Evolutionary conservation across 2,113 vertebrate species (phyloP), one percentile per base, ranked within the genome.

Genomic region (Pseudopipra pipra): DNA sequence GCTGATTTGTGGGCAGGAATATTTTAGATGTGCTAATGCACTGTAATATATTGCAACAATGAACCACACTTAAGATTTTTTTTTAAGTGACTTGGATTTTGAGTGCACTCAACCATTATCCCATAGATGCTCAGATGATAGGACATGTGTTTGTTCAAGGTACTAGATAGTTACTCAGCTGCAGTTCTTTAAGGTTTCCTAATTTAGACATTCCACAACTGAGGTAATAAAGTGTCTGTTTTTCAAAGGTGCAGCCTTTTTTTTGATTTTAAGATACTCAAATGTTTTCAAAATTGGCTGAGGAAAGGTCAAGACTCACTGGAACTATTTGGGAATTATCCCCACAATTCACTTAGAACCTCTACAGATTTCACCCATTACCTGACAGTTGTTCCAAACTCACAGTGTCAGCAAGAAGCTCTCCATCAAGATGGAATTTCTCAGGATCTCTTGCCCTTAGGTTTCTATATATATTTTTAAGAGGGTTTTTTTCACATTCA

Each of bases 11-110:
- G 70, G 65, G 62, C 73, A 85, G 87, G 86, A 90, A 75, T 93
- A 92, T 62, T 90, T 94, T 43, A 94, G 73, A 65, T 61, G 92
- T 93, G 80, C 58, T 87, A 84, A 87, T 75, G 68, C 39, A 44
- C 33, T 61, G 33, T 47, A 77, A 44, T 77, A 33, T 56, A 63
- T 33, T 52, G 58, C 37, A 82, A 39, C 75, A 83, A 66, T 33
- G 52, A 93, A 30, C 15, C 56, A 54, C 35, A 44, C 67, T 84
- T 83, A 27, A 68, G 71, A 6, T 22, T 43, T 52, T 35, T 37
- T 62, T 85, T 35, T 20, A 86, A 93, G n/a, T 81, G 12, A 54
- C 19, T 62, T 73, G n/a, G 66, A 33, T 85, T 91, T 94, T 61
- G 44, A 71, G 61, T 59, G 58, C 58, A 59, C n/a, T 15, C n/a